Evolutionary conservation across 2,797 vertebrate species (phyloP), one percentile per base, ranked within the genome.

Genomic region (Melanotaenia boesemani): DNA sequence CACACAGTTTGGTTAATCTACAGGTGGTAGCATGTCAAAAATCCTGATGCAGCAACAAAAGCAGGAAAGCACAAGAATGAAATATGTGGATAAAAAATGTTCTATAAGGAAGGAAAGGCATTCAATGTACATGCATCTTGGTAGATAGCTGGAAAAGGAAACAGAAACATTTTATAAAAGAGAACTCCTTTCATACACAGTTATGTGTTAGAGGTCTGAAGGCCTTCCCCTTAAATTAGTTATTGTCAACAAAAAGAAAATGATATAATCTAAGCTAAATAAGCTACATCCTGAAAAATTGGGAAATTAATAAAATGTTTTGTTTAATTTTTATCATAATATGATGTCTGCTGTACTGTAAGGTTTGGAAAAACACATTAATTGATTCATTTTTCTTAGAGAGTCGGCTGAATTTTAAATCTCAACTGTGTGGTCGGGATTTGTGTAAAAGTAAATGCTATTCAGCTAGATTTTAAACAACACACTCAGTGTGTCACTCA

Each of bases 21-120:
- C 77, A 67, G 63, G 63, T 36, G 18, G 46, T 28, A 61, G 66
- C 15, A 34, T 50, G 28, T 54, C 39, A 50, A 20, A 50, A 67
- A 28, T 26, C 0, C 57, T 66, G 39, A 44, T 37, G 63, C 22
- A 16, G 24, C 39, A 36, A 66, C 52, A 78, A 72, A 68, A 22
- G 22, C 44, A 71, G 54, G 54, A 57, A 71, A 65, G 24, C 37
- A 52, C 46, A 74, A 58, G 46, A n/a, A 26, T 10, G 68, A 5
- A 60, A 57, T 54, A 36, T 55, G 18, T 24, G 39, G 24, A 61
- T 24, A 6, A 59, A 34, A 67, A 71, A 50, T 50, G 20, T 50
- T n/a, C 46, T 50, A 7, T 4, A 46, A 50, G 46, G 46, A 50
- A 50, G 60, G 46, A 75, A 68, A 61, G 10, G 7, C n/a, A 28